These are phyloP conservation scores for Erythrolamprus reginae DNA, from an alignment of 2,113 vertebrate species.

Conservation along the genomic window DNA sequence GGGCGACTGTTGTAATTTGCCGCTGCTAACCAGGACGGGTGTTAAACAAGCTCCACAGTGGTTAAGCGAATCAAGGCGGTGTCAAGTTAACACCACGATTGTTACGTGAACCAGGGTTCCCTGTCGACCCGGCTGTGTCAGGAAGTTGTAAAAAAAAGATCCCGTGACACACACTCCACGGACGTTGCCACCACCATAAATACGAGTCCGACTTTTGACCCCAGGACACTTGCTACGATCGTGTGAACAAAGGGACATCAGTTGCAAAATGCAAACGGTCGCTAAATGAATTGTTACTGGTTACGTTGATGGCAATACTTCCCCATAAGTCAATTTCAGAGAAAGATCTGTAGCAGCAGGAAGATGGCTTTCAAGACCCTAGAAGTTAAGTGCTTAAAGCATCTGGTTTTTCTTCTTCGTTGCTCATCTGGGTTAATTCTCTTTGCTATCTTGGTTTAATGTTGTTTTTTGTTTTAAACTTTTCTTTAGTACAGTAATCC, in stretches of 20 bases:
- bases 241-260: neutral
- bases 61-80: neutral
- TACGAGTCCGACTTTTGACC: too few relatives aligned
- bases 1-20: too few relatives aligned
- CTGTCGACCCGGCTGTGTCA: fast-evolving
- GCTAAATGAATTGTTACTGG: neutral
- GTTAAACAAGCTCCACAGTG: neutral
- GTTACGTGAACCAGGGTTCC: too few relatives aligned
- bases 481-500: too few relatives aligned
- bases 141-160: too few relatives aligned
- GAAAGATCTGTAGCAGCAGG: neutral
- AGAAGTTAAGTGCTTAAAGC: neutral
- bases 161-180: too few relatives aligned
- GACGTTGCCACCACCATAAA: too few relatives aligned
- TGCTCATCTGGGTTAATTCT: neutral
- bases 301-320: neutral
- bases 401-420: neutral
- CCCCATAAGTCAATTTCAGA: too few relatives aligned
- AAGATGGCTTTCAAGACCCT: neutral
- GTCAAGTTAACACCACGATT: too few relatives aligned
- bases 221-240: too few relatives aligned
- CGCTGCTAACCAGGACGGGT: too few relatives aligned
- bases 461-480: neutral
- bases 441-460: neutral
- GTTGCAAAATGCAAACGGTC: neutral